Evolutionary conservation across 1,140 invertebrate species (phyloP), one percentile per base, ranked within the genome.

Genomic region (Zaprionus davidi): DNA sequence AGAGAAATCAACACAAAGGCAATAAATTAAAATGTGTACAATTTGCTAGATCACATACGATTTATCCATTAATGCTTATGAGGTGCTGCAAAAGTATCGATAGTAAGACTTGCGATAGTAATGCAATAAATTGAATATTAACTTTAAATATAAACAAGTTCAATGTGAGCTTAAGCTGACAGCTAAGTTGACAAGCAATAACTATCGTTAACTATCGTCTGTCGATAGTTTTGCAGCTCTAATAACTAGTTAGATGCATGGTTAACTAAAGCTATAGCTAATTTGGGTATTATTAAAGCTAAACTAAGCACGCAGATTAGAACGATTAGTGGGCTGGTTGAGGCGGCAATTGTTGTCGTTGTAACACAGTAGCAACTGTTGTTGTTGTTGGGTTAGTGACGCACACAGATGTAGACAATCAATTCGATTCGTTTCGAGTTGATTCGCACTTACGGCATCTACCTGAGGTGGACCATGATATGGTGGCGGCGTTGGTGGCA

Each of bases 391-490:
- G 75, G 68, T 88, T 88, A 87, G 82, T 82, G 44, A 71, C 60
- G 62, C 68, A 57, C 44, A 56, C 51, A 31, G 28, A 22, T 55
- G 56, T 58, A 58, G 56, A 17, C 57, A 38, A 38, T 58, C 53
- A 49, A 63, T 44, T 68, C 49, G 59, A 46, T 20, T 46, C 41
- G n/a, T 17, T 46, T 46, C 17, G n/a, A 38, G 3, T 38, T 5
- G 41, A 46, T 46, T 73, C 57, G 71, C 85, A 92, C 91, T 92
- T 92, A 92, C 91, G 75, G 90, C 82, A 70, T 86, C 83, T 34
- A 67, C 65, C 46, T 76, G 73, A 44, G 83, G 80, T 59, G 83
- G 79, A 12, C 72, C 78, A 56, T 88, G 74, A 46, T 87, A 88
- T 11, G 82, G 78, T 34, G 85, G 84, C 66, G 81, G 78, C 57